Conservation (phyloP, 2,797 vertebrate species). For the Pogonophryne albipinna region DNA sequence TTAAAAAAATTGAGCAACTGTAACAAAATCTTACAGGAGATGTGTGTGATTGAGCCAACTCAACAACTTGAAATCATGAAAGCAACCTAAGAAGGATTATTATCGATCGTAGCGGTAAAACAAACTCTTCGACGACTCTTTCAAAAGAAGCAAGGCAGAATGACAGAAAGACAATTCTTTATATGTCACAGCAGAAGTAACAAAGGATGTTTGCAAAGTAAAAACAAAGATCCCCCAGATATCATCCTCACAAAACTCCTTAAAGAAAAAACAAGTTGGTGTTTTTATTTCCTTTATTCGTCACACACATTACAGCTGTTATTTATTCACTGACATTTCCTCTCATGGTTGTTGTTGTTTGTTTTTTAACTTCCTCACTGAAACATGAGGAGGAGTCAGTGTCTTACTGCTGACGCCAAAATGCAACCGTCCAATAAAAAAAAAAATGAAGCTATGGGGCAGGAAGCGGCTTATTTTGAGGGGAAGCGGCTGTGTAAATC, state of each 20-base stretch:
- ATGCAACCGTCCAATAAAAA: conserved; percentile 63
- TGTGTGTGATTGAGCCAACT: too few relatives aligned
- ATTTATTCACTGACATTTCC: conserved; percentile 46
- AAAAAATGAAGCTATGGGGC: conserved; percentile 14
- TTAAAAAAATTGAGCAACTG: too few relatives aligned
- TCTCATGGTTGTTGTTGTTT: conserved; percentile 2
- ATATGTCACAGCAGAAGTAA: conserved; percentile 86
- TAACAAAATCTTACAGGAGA: too few relatives aligned
- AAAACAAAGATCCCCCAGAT: conserved; percentile 76
- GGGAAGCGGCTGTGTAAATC: conserved; percentile 55
- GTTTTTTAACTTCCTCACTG: conserved; percentile 39
- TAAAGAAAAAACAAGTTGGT: conserved; percentile 65
- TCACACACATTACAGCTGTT: conserved; percentile 55
- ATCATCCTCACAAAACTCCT: conserved; percentile 63
- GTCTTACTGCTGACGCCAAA: conserved; percentile 59
- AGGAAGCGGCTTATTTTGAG: conserved; percentile 31
- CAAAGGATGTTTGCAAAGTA: conserved; percentile 81
- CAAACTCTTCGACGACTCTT: too few relatives aligned
- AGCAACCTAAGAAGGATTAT: too few relatives aligned
- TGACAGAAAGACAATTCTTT: conserved; percentile 82
- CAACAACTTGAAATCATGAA: too few relatives aligned
- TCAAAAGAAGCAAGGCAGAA: conserved; percentile 12
- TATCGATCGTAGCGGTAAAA: too few relatives aligned
- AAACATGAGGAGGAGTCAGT: conserved; percentile 54
- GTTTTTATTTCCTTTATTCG: conserved; percentile 42